Base-by-base conservation (phyloP, 2,797 vertebrate species). In the Neosilurus hyrtlii region DNA sequence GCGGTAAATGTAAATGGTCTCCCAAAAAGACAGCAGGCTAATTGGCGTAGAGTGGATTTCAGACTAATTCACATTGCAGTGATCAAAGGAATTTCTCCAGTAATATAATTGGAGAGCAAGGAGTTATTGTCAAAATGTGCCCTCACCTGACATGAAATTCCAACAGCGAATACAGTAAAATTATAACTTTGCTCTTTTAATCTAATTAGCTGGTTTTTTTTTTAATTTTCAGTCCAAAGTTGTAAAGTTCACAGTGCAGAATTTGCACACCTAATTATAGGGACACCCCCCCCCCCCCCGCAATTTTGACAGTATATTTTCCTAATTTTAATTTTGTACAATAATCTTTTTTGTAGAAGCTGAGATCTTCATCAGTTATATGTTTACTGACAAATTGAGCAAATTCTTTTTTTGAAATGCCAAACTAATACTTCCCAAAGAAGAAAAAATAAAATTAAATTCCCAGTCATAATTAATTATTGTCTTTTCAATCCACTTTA, bases 121-220 rank as follows among this genome's bases (percentile, higher is more conserved):
- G 18, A 10, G 26, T 51, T 61, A 70, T 26, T 22, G 12, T 62
- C 73, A 65, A 75, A 70, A 80, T 62, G 15, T 9, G 43, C 62
- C 57, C 63, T 83, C 37, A 71, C 52, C 37, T 81, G 73, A 66
- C 37, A 70, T 43, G 11, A 84, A 57, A 61, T 54, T 5, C 52
- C 65, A 54, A 52, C 76, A 76, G 35, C 5, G 74, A 61, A 61
- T 43, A 49, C 35, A 67, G 56, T 86, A 56, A 37, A 51, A 84
- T 80, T 65, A 67, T 63, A 82, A 67, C 16, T 4, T 24, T 75
- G 14, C 37, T 26, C 16, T 68, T 7, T 73, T 72, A 11, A 37
- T 75, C 24, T 24, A 59, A 75, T 57, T 22, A 35, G 11, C 18
- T 75, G 26, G n/a, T 11, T 35, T 22, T 20, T 22, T 57, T 37